Conservation (phyloP, 2,113 vertebrate genomes). For the Corythoichthys haematopterus region DNA sequence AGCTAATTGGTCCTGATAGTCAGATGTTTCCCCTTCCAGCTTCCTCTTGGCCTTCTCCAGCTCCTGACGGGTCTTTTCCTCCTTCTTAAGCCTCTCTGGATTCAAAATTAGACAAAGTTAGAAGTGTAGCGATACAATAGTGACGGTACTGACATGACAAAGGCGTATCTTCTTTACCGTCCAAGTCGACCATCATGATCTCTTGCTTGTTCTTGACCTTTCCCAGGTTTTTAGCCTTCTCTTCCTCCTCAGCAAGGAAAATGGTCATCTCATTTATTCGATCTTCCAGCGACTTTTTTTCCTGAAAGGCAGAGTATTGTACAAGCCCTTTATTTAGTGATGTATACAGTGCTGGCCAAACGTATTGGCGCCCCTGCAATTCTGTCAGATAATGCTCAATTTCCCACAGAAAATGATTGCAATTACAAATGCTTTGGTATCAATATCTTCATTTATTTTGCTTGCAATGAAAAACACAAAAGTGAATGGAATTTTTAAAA, state of each 20-base stretch:
- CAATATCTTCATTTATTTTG: too few relatives aligned
- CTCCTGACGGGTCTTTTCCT: slow-evolving; percentile 96
- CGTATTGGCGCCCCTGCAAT: too few relatives aligned
- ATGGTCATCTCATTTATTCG: slow-evolving; percentile 86
- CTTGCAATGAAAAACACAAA: too few relatives aligned
- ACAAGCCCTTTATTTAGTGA: not conserved
- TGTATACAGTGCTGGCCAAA: not conserved
- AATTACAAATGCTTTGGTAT: too few relatives aligned
- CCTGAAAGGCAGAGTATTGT: slow-evolving; percentile 61
- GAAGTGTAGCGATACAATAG: not conserved
- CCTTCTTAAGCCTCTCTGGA: slow-evolving; percentile 93
- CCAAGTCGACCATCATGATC: slow-evolving; percentile 93
- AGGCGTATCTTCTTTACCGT: slow-evolving; percentile 73
- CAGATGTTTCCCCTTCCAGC: slow-evolving; percentile 90
- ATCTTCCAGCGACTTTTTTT: slow-evolving; percentile 94
- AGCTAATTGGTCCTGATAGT: slow-evolving; percentile 93
- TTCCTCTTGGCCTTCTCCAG: slow-evolving; percentile 96
- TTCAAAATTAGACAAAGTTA: not conserved
- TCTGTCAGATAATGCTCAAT: too few relatives aligned
- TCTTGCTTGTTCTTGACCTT: slow-evolving; percentile 98
- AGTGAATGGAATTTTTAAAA: too few relatives aligned
- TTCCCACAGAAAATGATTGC: too few relatives aligned
- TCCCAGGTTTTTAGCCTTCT: slow-evolving; percentile 93
- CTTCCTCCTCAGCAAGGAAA: slow-evolving; percentile 89
- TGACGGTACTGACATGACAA: not conserved